Base-by-base conservation (phyloP, 2,888 invertebrate species). In the Mesorhabditis belari region DNA sequence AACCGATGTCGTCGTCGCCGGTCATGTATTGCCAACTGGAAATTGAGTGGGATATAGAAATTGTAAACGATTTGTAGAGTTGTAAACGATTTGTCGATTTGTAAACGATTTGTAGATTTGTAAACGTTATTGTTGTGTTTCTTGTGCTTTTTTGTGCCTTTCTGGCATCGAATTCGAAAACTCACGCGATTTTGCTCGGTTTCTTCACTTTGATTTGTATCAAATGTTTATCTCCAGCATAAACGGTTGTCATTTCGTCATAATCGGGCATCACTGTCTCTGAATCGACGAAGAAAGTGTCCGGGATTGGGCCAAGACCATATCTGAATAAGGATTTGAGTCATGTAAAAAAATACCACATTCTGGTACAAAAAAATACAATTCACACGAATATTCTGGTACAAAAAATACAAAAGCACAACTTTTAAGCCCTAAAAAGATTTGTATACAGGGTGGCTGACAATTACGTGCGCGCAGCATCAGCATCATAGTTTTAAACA, bases 11-110 rank as follows among this genome's bases (percentile, higher is more conserved):
- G 53, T 80, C 80, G 35, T 76, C 77, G 27, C 70, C 73, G 5
- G 79, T 78, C 74, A 77, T 77, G 67, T 80, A 80, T 53, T 75
- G 72, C 79, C 79, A 80, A 59, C 78, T 77, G 66, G 49, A 76
- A 64, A 9, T 21, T 4, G 28, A 19, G 53, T 49, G 12, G 25
- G 6, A 27, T 23, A 6, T 9, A 9, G 25, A 29, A 9, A 17
- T 6, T 28, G 55, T 9, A 17, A 28, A 23, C 27, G 17, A 44
- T n/a, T 44, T n/a, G 9, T 9, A 44, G 12, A n/a, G 9, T n/a
- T 44, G n/a, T n/a, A n/a, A n/a, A n/a, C 44, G 44, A 44, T 17
- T 44, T 44, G 44, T 17, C n/a, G 12, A 12, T 44, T 44, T 44
- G 17, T 17, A 44, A 26, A 5, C 19, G 5, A 55, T 27, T 5